A percentile compares a stretch with the other conserved stretches of the same genome.
These are phyloP conservation scores for Drosophila carrolli DNA, from an alignment of 1,140 invertebrate genomes.

Conservation along the genomic window DNA sequence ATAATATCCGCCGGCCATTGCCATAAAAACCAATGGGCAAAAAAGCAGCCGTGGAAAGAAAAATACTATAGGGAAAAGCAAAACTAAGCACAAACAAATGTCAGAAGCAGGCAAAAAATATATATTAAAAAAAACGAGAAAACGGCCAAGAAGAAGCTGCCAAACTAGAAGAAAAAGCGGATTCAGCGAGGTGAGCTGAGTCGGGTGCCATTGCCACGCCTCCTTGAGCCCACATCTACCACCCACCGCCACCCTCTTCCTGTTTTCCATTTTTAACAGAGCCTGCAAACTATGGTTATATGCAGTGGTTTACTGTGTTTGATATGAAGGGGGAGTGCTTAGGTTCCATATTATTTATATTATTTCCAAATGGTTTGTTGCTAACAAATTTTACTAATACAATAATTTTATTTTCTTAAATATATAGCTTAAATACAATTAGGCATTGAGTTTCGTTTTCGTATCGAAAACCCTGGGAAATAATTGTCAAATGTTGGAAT, in stretches of 20 bases:
- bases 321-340: background rate
- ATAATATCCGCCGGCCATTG: conserved; percentile 73
- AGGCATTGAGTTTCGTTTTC: no score
- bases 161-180: conserved; percentile 18
- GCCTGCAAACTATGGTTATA: conserved; percentile 16
- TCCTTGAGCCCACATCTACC: conserved; percentile 7
- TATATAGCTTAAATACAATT: no score
- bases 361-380: no score
- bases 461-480: no score
- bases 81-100: conserved; percentile 45
- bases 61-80: conserved; percentile 13
- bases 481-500: no score
- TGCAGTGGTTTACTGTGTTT: background rate
- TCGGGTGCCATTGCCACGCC: conserved; percentile 48
- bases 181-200: conserved; percentile 20
- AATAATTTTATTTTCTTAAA: no score
- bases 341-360: no score
- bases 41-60: conserved; percentile 30
- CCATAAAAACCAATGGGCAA: conserved; percentile 58
- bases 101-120: conserved; percentile 14
- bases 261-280: conserved; percentile 12
- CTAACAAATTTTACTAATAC: no score
- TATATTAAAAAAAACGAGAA: background rate
- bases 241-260: conserved; percentile 9
- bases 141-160: conserved; percentile 12